Evolutionary conservation across 2,113 vertebrate species (phyloP), one percentile per base, ranked within the genome.

Genomic region (Catharus fuscescens): DNA sequence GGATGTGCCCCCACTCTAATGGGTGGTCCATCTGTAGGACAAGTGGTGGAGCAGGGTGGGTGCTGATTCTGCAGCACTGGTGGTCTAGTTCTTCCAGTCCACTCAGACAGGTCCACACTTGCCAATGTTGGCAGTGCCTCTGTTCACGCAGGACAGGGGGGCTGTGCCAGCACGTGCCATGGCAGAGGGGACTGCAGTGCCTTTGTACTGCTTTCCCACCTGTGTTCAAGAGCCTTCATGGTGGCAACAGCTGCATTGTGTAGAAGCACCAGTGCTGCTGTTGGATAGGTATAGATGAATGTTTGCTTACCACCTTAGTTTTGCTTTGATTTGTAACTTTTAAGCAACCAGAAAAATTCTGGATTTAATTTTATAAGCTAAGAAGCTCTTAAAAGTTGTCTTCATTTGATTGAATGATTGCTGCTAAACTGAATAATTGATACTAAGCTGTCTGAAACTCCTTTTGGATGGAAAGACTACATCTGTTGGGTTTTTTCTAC

Each of bases 161-260:
- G 10, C 47, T 4, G 36, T 2, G 5, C 45, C 82, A 77, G 67
- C 1, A 4, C 31, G 4, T 0, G 1, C n/a, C 4, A 0, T 57
- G 59, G 50, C 0, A 0, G 15, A 38, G 44, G 53, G 57, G 28
- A 59, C 6, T 0, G 1, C 5, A 1, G 16, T 66, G 31, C 59
- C 74, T 16, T 74, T 2, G 4, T 69, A 48, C 59, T 28, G 29
- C 38, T 32, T 48, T 72, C 23, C 25, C 0, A 1, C 7, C 38
- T 16, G 20, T 1, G 0, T 2, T 1, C 0, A 4, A 53, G 53
- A 61, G 47, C 26, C 52, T 86, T 66, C 0, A 0, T 24, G 24
- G 34, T 0, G 5, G 44, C 45, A 65, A 40, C 34, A 36, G 0
- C 54, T 64, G 25, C 15, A 0, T 6, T 61, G 26, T 38, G 84